These are phyloP conservation scores for Andricus quercusramuli DNA, from an alignment of 2,888 invertebrate species.

Conservation along the genomic window DNA sequence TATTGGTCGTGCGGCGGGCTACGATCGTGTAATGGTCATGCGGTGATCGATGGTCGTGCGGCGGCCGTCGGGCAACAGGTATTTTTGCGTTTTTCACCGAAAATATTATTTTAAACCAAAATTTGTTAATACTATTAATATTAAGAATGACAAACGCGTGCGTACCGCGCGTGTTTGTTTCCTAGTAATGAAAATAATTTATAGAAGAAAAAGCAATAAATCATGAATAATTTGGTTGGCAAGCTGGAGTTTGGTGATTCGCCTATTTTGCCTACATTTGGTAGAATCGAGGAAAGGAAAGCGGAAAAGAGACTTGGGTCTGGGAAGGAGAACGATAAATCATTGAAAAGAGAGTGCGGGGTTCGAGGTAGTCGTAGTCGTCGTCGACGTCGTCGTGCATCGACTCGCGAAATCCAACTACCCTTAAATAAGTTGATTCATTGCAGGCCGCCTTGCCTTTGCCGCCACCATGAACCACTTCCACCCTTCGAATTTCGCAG, in stretches of 20 bases:
- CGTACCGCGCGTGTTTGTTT: too few relatives aligned
- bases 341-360: conserved; percentile 66
- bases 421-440: conserved; percentile 78
- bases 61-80: too few relatives aligned
- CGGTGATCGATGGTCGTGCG: too few relatives aligned
- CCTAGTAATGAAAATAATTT: background rate
- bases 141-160: too few relatives aligned
- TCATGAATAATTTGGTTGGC: conserved; percentile 37
- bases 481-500: conserved; percentile 47
- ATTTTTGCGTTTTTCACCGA: too few relatives aligned
- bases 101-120: too few relatives aligned
- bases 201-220: background rate
- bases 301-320: conserved; percentile 50
- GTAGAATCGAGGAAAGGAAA: conserved; percentile 55
- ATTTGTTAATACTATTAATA: background rate
- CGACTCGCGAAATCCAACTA: conserved; percentile 78
- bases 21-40: too few relatives aligned
- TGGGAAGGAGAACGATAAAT: conserved; percentile 70
- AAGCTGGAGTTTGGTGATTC: conserved; percentile 46
- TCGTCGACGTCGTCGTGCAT: conserved; percentile 74
- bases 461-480: conserved; percentile 59
- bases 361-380: conserved; percentile 55
- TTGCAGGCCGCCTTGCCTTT: conserved; percentile 69
- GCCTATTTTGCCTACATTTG: conserved; percentile 72
- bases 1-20: too few relatives aligned